Percentiles rank a stretch among this genome's conserved stretches.
phyloP scores from a whole-genome alignment of 2,113 vertebrate species.

The Pseudorhombus dupliciocellatus region DNA sequence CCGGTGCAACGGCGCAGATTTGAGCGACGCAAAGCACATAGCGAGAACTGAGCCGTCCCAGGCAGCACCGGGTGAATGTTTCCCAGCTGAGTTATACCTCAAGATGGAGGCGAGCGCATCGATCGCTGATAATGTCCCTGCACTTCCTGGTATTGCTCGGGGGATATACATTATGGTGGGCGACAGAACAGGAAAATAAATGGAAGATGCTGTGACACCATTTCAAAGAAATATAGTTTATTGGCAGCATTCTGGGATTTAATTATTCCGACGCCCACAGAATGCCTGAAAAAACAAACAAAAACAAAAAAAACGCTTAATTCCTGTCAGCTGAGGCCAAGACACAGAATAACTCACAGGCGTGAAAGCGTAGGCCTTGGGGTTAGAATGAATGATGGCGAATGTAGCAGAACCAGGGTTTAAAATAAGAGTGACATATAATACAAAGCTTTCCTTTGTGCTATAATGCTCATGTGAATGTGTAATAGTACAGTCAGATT shows the following conservation, averaged over 20 bases:
- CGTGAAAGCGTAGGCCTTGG: conserved; percentile 23
- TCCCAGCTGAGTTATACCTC: conserved; percentile 47
- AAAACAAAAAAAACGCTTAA: conserved; percentile 26
- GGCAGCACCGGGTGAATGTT: conserved; percentile 23
- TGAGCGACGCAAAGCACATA: background rate
- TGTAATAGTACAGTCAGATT: conserved; percentile 6
- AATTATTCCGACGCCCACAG: conserved; percentile 49
- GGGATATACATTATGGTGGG: conserved; percentile 40
- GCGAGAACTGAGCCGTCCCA: background rate
- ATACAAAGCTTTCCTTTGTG: background rate
- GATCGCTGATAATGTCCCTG: conserved; percentile 51
- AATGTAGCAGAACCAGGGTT: background rate
- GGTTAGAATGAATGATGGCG: conserved; percentile 29
- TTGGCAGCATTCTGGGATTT: conserved; percentile 54
- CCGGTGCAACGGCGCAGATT: conserved; percentile 6
- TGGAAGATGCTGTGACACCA: conserved; percentile 46
- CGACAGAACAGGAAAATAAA: conserved; percentile 54
- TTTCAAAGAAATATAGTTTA: conserved; percentile 44
- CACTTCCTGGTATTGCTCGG: conserved; percentile 24
- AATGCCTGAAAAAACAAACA: conserved; percentile 47
- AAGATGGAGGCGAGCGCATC: conserved; percentile 47
- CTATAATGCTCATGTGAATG: background rate
- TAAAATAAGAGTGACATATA: conserved; percentile 23
- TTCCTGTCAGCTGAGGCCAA: conserved; percentile 44
- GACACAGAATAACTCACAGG: conserved; percentile 39